These are phyloP conservation scores for Enteromius fasciolatus DNA, from an alignment of 2,797 vertebrate species.

Conservation along the genomic window DNA sequence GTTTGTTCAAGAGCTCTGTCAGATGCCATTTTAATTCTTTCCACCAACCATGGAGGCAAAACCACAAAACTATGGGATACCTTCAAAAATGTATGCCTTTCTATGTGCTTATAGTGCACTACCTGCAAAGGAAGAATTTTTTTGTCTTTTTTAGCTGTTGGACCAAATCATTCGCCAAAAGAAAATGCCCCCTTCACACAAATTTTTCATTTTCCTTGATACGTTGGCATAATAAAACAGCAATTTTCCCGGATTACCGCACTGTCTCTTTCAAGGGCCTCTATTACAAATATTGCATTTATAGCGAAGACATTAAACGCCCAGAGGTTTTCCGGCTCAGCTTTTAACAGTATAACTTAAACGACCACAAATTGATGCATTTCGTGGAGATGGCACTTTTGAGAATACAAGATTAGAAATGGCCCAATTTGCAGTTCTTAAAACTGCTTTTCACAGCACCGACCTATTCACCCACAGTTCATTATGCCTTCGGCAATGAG, in stretches of 20 bases:
- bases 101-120: not conserved
- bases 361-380: slow-evolving; percentile 38
- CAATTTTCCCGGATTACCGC: slow-evolving; percentile 8
- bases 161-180: not conserved
- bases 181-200: not conserved
- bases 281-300: slow-evolving; percentile 31
- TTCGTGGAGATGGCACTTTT: slow-evolving; percentile 25
- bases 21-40: not conserved
- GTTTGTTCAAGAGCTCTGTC: not conserved
- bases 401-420: slow-evolving; percentile 53
- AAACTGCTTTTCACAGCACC: slow-evolving; percentile 53
- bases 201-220: not conserved
- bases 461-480: slow-evolving; percentile 47
- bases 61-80: not conserved
- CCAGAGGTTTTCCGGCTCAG: slow-evolving; percentile 7
- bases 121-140: not conserved
- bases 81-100: not conserved
- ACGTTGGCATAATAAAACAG: slow-evolving; percentile 18
- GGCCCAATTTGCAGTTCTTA: slow-evolving; percentile 53
- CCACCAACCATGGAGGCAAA: not conserved
- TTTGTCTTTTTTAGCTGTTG: not conserved
- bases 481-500: slow-evolving; percentile 56
- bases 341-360: slow-evolving; percentile 35
- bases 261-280: slow-evolving; percentile 30
- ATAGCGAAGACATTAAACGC: slow-evolving; percentile 2